These are phyloP conservation scores for Gila orcuttii DNA, from an alignment of 2,113 vertebrate species.

Conservation along the genomic window DNA sequence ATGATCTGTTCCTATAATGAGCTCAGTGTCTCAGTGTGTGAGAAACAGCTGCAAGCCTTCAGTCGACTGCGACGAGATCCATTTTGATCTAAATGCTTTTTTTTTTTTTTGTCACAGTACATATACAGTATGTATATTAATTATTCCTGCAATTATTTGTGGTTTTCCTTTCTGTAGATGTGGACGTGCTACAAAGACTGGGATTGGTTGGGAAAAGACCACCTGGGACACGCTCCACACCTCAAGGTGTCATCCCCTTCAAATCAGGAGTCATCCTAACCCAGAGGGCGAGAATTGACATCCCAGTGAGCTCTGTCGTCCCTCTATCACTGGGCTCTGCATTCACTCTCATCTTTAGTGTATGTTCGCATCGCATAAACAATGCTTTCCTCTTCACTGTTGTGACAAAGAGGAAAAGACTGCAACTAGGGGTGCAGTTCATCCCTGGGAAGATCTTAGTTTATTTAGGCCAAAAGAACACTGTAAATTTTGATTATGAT, in stretches of 20 bases:
- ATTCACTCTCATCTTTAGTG: constrained; percentile 87
- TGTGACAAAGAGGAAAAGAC: constrained; percentile 83
- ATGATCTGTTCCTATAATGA: constrained; percentile 24
- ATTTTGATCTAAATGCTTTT: constrained; percentile 28
- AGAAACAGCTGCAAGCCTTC: constrained; percentile 4
- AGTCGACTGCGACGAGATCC: neutral
- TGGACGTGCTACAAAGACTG: constrained; percentile 90
- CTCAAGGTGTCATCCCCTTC: constrained; percentile 88
- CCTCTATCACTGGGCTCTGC: constrained; percentile 76
- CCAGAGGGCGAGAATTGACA: constrained; percentile 82
- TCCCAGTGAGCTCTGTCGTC: constrained; percentile 78
- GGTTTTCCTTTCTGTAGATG: constrained; percentile 80
- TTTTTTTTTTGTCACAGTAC: neutral
- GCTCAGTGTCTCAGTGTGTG: neutral
- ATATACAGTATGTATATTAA: neutral
- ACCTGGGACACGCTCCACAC: constrained; percentile 67
- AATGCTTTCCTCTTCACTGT: constrained; percentile 90
- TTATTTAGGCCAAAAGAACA: constrained; percentile 84
- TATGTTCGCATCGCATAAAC: constrained; percentile 92
- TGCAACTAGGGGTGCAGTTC: constrained; percentile 93
- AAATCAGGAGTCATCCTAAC: constrained; percentile 93
- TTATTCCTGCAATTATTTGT: neutral
- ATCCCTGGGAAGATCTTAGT: constrained; percentile 83
- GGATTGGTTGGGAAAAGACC: constrained; percentile 84
- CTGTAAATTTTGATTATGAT: constrained; percentile 90